These are phyloP conservation scores for Dryocosmus kuriphilus DNA, from an alignment of 2,888 invertebrate species.

Conservation along the genomic window DNA sequence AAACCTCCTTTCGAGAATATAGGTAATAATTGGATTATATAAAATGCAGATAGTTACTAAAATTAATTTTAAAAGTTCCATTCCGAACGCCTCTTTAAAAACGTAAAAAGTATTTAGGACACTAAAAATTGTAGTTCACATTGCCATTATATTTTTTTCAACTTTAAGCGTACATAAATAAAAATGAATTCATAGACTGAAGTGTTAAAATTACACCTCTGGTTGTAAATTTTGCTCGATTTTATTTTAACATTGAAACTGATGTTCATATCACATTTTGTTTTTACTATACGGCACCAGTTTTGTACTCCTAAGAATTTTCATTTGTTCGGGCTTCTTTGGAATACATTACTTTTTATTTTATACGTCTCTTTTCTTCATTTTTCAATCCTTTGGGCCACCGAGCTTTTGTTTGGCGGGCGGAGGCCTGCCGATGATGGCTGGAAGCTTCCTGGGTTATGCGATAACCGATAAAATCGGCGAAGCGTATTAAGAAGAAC, in stretches of 20 bases:
- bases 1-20: no score
- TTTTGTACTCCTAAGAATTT: neutral
- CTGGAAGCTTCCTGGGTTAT: neutral
- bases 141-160: no score
- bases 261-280: neutral
- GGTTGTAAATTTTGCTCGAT: neutral
- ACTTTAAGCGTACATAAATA: no score
- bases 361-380: neutral
- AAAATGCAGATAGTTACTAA: no score
- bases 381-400: neutral
- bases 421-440: constrained; percentile 20
- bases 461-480: constrained; percentile 28
- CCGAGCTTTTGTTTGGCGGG: constrained; percentile 25
- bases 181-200: no score
- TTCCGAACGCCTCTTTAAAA: no score
- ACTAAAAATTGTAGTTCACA: no score
- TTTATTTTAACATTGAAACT: neutral
- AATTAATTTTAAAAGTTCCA: no score
- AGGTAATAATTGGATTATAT: no score
- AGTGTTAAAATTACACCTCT: no score
- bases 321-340: neutral
- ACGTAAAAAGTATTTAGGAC: no score
- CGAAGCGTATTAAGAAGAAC: constrained; percentile 28
- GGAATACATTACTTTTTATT: constrained; percentile 8
- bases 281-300: neutral